Evolutionary conservation across 2,113 vertebrate species (phyloP).

Genomic region (Tetrax tetrax): DNA sequence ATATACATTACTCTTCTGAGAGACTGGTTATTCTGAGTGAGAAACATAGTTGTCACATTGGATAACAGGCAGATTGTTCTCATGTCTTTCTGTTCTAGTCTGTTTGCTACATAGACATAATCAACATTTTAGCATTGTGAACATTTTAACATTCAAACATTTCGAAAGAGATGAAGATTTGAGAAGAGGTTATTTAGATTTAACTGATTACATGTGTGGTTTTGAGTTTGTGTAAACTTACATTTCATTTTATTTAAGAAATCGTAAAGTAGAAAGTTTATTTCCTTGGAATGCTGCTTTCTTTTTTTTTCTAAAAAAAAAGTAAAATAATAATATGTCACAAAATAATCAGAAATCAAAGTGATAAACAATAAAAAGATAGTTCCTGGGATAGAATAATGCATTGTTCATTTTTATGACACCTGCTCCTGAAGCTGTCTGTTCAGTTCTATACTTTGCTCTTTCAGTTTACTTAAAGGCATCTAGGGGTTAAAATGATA

Average conservation of each 20-base stretch:
- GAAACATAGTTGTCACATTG: slow-evolving; percentile 52
- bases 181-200: not conserved
- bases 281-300: not conserved
- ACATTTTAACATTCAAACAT: not conserved
- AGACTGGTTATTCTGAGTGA: slow-evolving; percentile 66
- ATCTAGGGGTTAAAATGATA: not conserved
- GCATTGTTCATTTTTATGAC: not conserved
- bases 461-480: not conserved
- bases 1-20: slow-evolving; percentile 58
- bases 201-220: not conserved
- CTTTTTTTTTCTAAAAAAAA: not conserved
- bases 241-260: not conserved
- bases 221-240: not conserved
- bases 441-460: not conserved
- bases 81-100: slow-evolving; percentile 49
- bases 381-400: not conserved
- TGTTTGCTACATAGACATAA: not conserved
- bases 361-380: not conserved
- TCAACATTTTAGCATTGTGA: not conserved
- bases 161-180: not conserved
- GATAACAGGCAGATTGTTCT: slow-evolving; percentile 59
- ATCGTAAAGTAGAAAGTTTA: not conserved
- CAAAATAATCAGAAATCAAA: not conserved
- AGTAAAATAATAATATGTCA: not conserved
- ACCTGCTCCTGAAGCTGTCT: not conserved